Conservation (phyloP, 2,797 vertebrate genomes). For the Galaxias olidus region DNA sequence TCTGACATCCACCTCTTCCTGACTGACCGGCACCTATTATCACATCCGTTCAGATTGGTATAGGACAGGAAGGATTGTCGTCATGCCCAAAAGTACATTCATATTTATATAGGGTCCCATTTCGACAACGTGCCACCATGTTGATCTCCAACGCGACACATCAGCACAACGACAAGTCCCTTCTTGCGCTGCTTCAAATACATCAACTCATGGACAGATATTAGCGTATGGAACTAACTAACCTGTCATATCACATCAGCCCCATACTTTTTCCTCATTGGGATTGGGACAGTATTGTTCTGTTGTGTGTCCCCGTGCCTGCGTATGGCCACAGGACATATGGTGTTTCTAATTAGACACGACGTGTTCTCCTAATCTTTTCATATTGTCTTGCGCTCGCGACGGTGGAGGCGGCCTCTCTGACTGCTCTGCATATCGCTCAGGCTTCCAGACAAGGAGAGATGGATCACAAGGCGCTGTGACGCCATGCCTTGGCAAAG, state of each 20-base stretch:
- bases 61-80: no score
- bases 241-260: slow-evolving; percentile 52
- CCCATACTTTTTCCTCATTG: slow-evolving; percentile 31
- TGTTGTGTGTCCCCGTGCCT: slow-evolving; percentile 15
- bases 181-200: slow-evolving; percentile 43
- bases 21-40: no score
- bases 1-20: no score
- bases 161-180: slow-evolving; percentile 25
- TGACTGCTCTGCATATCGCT: slow-evolving; percentile 48
- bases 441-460: slow-evolving; percentile 32
- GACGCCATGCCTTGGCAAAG: slow-evolving; percentile 39
- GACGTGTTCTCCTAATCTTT: slow-evolving; percentile 41
- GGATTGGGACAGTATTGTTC: not conserved
- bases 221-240: slow-evolving; percentile 43
- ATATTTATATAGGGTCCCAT: no score
- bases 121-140: no score
- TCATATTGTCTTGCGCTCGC: slow-evolving; percentile 38
- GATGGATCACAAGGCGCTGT: slow-evolving; percentile 33
- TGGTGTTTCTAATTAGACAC: slow-evolving; percentile 40
- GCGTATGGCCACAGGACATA: slow-evolving; percentile 30
- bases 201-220: slow-evolving; percentile 39
- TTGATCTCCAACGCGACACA: no score
- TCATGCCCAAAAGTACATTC: no score
- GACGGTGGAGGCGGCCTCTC: slow-evolving; percentile 23
- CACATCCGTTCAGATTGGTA: no score